These are phyloP conservation scores for Acrossocheilus wenchowensis DNA, from an alignment of 2,797 vertebrate genomes.

Conservation along the genomic window DNA sequence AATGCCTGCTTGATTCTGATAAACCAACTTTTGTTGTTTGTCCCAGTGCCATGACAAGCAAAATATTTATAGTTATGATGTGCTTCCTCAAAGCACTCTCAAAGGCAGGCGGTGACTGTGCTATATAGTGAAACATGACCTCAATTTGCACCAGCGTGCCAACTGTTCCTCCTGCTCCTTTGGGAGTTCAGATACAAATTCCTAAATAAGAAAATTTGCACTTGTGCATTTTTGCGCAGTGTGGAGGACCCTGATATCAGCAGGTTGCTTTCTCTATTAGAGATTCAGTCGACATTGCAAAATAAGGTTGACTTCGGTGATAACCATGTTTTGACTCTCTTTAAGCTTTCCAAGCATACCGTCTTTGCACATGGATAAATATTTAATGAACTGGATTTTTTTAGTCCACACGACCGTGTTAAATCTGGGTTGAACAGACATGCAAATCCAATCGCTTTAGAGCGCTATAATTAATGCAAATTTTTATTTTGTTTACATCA, in stretches of 20 bases:
- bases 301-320: conserved; percentile 15
- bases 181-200: conserved; percentile 37
- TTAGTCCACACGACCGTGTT: background rate
- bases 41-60: background rate
- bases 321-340: conserved; percentile 17
- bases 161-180: conserved; percentile 47
- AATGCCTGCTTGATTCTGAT: background rate
- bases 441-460: conserved; percentile 3
- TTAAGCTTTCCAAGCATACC: conserved; percentile 36
- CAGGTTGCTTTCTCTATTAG: conserved; percentile 44
- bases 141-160: conserved; percentile 52
- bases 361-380: conserved; percentile 29
- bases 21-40: background rate
- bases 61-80: conserved; percentile 21
- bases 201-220: conserved; percentile 40
- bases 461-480: conserved; percentile 6
- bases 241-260: conserved; percentile 40
- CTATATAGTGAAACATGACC: conserved; percentile 55
- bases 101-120: conserved; percentile 45
- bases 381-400: conserved; percentile 25
- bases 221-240: conserved; percentile 39
- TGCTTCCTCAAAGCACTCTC: conserved; percentile 22
- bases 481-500: conserved; percentile 27
- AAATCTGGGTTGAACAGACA: conserved; percentile 30
- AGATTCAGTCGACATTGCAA: conserved; percentile 26